phyloP scores from a whole-genome alignment of 2,888 invertebrate species.

The Standfussiana lucernea region DNA sequence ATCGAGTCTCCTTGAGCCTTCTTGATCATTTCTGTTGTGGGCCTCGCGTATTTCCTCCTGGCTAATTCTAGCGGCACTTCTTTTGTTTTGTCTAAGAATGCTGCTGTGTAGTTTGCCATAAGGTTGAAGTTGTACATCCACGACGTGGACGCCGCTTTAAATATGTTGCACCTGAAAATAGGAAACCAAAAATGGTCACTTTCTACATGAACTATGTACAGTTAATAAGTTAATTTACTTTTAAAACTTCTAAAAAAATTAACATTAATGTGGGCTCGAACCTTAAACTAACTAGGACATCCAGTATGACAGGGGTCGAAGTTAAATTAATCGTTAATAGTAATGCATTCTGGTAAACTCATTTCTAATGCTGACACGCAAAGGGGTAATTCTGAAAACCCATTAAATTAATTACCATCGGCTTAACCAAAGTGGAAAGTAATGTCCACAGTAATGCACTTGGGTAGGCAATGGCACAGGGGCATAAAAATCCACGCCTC shows the following conservation, averaged over 20 bases:
- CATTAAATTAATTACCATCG: conserved; percentile 34
- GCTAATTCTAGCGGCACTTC: conserved; percentile 95
- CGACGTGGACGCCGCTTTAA: conserved; percentile 96
- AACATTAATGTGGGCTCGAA: not conserved
- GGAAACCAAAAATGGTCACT: not conserved
- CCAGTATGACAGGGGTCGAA: not conserved
- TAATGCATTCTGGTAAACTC: not conserved
- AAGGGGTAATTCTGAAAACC: conserved; percentile 10
- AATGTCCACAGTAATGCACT: conserved; percentile 5
- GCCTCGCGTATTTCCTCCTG: conserved; percentile 94
- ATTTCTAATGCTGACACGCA: conserved; percentile 25
- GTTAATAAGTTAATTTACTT: not conserved
- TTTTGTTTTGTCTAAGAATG: conserved; percentile 94
- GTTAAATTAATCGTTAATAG: not conserved
- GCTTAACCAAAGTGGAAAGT: conserved; percentile 8
- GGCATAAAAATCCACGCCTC: conserved; percentile 26
- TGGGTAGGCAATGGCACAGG: not conserved
- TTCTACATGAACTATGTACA: not conserved
- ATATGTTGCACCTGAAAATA: conserved; percentile 93
- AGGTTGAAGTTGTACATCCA: conserved; percentile 98
- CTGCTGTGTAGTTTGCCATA: conserved; percentile 95
- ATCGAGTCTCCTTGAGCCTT: conserved; percentile 94
- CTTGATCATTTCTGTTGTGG: conserved; percentile 93
- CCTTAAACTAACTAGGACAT: not conserved
- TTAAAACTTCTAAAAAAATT: not conserved